A percentile compares a stretch with the other conserved stretches of the same genome.
Conservation (phyloP, 2,888 invertebrate genomes). For the Acanthosepion esculentum region DNA sequence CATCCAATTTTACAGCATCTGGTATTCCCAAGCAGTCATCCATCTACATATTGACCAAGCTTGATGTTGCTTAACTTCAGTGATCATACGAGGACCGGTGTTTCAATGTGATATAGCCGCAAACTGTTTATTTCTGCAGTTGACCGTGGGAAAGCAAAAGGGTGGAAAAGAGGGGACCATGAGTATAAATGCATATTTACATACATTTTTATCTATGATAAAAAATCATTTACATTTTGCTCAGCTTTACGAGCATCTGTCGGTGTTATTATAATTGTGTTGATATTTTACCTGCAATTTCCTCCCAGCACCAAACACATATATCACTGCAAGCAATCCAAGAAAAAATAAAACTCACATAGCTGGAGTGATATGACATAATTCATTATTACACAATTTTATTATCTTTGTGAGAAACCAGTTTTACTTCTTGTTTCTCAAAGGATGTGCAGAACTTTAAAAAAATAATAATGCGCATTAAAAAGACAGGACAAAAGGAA, state of each 20-base stretch:
- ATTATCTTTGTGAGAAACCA: conserved; percentile 18
- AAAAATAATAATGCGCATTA: not conserved
- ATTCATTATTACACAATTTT: not conserved
- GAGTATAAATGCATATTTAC: not conserved
- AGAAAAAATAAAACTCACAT: not conserved
- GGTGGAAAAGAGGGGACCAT: too few relatives aligned
- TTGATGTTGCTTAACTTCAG: too few relatives aligned
- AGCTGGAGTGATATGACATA: not conserved
- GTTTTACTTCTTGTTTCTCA: not conserved
- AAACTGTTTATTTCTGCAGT: not conserved
- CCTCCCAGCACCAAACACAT: not conserved
- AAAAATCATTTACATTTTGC: too few relatives aligned
- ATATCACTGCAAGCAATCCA: not conserved
- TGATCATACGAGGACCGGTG: too few relatives aligned
- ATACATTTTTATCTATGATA: not conserved
- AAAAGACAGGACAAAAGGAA: not conserved
- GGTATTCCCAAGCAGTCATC: too few relatives aligned
- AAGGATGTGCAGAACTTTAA: not conserved
- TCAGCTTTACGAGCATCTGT: too few relatives aligned
- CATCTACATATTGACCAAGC: too few relatives aligned
- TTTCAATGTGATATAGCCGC: too few relatives aligned
- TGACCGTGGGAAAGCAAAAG: not conserved
- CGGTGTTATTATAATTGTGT: too few relatives aligned
- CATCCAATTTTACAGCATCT: too few relatives aligned
- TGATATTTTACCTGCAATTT: not conserved